phyloP scores from a whole-genome alignment of 2,888 invertebrate genomes.

The Drosophila phalerata region DNA sequence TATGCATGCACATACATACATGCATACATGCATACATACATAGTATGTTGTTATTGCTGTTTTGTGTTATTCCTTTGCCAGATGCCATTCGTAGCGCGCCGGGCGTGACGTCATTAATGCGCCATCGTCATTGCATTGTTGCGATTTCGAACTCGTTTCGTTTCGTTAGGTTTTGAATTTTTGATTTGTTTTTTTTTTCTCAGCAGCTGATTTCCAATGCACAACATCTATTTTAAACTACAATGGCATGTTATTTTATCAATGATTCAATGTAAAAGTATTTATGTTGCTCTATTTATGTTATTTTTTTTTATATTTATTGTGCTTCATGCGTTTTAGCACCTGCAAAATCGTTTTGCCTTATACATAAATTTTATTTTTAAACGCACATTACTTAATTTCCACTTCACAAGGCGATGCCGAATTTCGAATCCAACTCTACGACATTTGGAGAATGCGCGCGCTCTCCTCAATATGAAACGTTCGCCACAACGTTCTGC shows the following conservation, averaged over 20 bases:
- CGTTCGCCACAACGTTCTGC: slow-evolving; percentile 65
- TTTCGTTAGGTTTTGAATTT: slow-evolving; percentile 34
- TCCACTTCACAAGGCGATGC: slow-evolving; percentile 59
- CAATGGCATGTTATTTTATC: slow-evolving; percentile 56
- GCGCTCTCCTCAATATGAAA: slow-evolving; percentile 33
- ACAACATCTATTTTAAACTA: slow-evolving; percentile 59
- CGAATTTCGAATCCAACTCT: slow-evolving; percentile 49
- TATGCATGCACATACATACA: slow-evolving; percentile 29
- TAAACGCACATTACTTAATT: slow-evolving; percentile 69
- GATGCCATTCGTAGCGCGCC: slow-evolving; percentile 61
- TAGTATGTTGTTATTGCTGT: slow-evolving; percentile 45
- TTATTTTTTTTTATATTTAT: slow-evolving; percentile 21
- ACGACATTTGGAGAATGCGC: slow-evolving; percentile 41
- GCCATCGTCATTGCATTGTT: slow-evolving; percentile 52
- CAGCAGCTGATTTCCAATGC: slow-evolving; percentile 71
- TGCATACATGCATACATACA: slow-evolving; percentile 5
- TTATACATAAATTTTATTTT: slow-evolving; percentile 68
- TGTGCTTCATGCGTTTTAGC: slow-evolving; percentile 27
- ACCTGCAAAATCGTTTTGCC: slow-evolving; percentile 45
- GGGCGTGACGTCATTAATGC: slow-evolving; percentile 70
- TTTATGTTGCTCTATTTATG: slow-evolving; percentile 43
- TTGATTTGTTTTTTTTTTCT: slow-evolving; percentile 21
- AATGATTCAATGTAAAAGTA: slow-evolving; percentile 53
- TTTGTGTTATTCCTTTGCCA: slow-evolving; percentile 63
- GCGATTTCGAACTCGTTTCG: slow-evolving; percentile 43